Conservation (phyloP, 2,888 invertebrate species). For the Callimorpha dominula region DNA sequence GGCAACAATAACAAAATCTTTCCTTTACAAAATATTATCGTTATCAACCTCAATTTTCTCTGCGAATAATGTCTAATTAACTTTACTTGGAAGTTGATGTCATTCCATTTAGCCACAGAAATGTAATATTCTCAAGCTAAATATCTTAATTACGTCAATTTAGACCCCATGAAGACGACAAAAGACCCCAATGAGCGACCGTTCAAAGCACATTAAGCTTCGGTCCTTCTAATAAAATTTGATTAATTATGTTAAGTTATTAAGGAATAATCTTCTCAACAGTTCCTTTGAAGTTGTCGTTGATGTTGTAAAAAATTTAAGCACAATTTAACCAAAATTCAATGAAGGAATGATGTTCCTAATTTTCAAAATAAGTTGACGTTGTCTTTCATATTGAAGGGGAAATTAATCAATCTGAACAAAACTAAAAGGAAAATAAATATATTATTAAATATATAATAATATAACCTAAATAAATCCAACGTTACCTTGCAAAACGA, state of each 20-base stretch:
- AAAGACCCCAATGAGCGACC: conserved; percentile 48
- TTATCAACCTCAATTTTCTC: conserved; percentile 14
- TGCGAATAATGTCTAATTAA: conserved; percentile 30
- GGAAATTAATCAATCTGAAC: background rate
- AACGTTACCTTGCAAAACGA: no score
- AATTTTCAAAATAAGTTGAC: background rate
- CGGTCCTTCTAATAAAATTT: conserved; percentile 50
- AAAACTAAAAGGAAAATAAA: no score
- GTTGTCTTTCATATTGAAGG: background rate
- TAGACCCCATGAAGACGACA: conserved; percentile 45
- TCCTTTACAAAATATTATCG: conserved; percentile 9
- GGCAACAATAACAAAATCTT: conserved; percentile 7
- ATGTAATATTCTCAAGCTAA: conserved; percentile 46
- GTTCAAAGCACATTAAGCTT: conserved; percentile 47
- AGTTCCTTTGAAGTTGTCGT: conserved; percentile 37
- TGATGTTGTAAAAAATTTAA: conserved; percentile 25
- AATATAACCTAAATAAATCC: no score
- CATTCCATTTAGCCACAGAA: conserved; percentile 43
- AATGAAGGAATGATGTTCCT: background rate
- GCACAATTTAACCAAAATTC: conserved; percentile 20
- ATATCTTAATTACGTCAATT: conserved; percentile 55
- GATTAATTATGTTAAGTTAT: conserved; percentile 48
- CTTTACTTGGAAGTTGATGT: conserved; percentile 39
- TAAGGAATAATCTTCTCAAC: conserved; percentile 44
- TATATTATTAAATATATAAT: no score